phyloP scores from a whole-genome alignment of 2,888 invertebrate species.

The Troglohyphantes excavatus region DNA sequence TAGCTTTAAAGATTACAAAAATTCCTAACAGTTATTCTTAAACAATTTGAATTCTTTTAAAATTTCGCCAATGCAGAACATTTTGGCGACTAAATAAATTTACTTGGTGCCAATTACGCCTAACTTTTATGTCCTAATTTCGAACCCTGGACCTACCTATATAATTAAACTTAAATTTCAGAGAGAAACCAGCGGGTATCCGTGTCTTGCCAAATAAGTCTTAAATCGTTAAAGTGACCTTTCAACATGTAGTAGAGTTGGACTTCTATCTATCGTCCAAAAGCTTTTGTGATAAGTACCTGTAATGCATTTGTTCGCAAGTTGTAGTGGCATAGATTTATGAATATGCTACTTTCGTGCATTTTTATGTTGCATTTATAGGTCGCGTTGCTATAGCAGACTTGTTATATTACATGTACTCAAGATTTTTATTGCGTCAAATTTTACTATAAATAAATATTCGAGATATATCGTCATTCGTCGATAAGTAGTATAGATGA shows the following conservation, averaged over 20 bases:
- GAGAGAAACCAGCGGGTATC: conserved; percentile 30
- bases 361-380: conserved; percentile 8
- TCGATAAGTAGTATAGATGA: neutral
- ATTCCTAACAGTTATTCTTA: no score
- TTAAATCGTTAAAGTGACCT: conserved; percentile 61
- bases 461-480: neutral
- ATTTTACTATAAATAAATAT: conserved; percentile 2
- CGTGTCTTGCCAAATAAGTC: conserved; percentile 55
- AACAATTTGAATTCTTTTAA: no score
- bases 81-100: no score
- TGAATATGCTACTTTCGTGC: neutral
- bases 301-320: conserved; percentile 11
- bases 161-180: no score
- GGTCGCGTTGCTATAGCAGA: no score
- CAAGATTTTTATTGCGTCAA: neutral
- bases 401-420: no score
- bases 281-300: conserved; percentile 63
- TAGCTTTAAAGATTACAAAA: no score
- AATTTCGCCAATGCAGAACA: no score
- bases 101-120: no score
- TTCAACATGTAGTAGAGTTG: conserved; percentile 38
- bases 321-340: neutral
- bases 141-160: neutral
- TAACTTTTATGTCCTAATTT: no score
- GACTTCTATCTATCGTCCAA: conserved; percentile 18